Conservation (phyloP, 1,140 invertebrate species). For the Ladona fulva region DNA sequence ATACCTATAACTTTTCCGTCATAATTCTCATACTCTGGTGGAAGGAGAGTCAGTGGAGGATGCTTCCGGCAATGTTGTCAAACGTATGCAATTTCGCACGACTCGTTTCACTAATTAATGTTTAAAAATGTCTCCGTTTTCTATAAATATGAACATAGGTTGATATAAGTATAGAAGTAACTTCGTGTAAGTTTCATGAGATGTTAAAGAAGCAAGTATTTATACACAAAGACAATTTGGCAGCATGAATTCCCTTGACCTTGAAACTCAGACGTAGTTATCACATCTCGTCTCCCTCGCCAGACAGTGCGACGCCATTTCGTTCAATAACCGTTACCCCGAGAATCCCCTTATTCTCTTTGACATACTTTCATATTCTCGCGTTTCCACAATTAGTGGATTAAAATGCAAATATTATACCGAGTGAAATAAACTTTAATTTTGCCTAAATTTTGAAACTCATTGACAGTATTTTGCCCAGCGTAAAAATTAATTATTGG, state of each 20-base stretch:
- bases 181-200: too few relatives aligned
- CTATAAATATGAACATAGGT: too few relatives aligned
- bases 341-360: neutral
- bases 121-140: too few relatives aligned
- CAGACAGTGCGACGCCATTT: slow-evolving; percentile 6
- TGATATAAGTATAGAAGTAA: too few relatives aligned
- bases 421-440: too few relatives aligned
- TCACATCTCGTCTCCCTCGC: slow-evolving; percentile 6
- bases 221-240: neutral
- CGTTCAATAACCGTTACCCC: slow-evolving; percentile 7
- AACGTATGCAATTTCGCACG: neutral
- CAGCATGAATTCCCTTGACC: neutral
- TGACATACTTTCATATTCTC: neutral
- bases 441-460: too few relatives aligned
- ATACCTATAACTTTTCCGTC: neutral
- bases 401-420: too few relatives aligned
- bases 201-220: too few relatives aligned
- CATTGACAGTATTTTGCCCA: too few relatives aligned
- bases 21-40: neutral
- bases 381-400: too few relatives aligned
- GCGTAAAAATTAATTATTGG: too few relatives aligned
- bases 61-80: neutral
- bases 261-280: slow-evolving; percentile 9
- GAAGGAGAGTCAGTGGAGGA: neutral
- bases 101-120: too few relatives aligned